Evolutionary conservation across 2,797 vertebrate species (phyloP), one percentile per base, ranked within the genome.

Genomic region (Xyrichtys novacula): DNA sequence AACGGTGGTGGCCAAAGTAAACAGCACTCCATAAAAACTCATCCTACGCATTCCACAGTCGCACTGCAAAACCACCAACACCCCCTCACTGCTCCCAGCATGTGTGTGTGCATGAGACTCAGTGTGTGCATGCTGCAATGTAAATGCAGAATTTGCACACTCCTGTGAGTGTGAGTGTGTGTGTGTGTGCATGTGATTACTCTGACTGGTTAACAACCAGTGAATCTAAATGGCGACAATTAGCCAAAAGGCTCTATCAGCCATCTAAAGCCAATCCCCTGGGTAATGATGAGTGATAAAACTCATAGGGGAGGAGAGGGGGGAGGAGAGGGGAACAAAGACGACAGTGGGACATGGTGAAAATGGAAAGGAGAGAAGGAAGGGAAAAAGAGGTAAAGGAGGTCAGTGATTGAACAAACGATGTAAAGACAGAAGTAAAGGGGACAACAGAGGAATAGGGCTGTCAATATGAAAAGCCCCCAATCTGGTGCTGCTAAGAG

Each of bases 11-110:
- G 74, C 92, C 93, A 94, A 93, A 93, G 94, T 94, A 94, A 96
- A 95, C 93, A 95, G 89, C 87, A 94, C 94, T 94, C 95, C 93
- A 94, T 95, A 95, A 94, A 92, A 92, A 91, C 88, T 92, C 91
- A 93, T 93, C 91, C 90, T 91, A 88, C 83, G 88, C 91, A 92
- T 93, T 94, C 93, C 91, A 90, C 83, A 86, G 84, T 89, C 75
- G 53, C 86, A 80, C 89, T 87, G 86, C 87, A 91, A 85, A 88
- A 83, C 85, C 86, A 86, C 88, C 79, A 73, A 88, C 88, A 84
- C 89, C 89, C 88, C 88, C 84, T 85, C 80, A 39, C 76, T 36
- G 83, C 82, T 81, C 80, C 48, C 79, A 74, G 79, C 54, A 23
- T 84, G 81, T 83, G 81, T 80, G 76, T 68, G 73, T 73, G 65